phyloP scores from a whole-genome alignment of 1,140 invertebrate species.

The Leptonema lineaticorne region DNA sequence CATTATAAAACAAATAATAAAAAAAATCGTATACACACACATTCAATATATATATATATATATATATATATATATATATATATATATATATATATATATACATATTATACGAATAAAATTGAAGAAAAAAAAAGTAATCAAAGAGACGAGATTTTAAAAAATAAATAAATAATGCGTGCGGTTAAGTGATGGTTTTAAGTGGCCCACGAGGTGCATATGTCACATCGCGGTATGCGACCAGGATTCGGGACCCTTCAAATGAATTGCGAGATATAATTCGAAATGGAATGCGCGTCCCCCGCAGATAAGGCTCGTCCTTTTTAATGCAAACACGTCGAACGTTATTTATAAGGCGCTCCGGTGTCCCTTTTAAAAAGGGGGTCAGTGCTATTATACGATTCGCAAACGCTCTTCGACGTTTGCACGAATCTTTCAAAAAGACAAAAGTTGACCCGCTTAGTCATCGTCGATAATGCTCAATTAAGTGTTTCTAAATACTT shows the following conservation, averaged over 20 bases:
- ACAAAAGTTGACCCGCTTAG: not conserved
- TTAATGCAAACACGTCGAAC: constrained; percentile 9
- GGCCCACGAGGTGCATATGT: constrained; percentile 15
- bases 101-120: not conserved
- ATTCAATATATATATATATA: not conserved
- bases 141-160: not conserved
- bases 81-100: not conserved
- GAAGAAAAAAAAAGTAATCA: not conserved
- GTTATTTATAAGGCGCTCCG: not conserved
- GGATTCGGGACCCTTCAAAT: not conserved
- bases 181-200: constrained; percentile 14
- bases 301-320: constrained; percentile 4
- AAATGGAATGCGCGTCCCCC: constrained; percentile 10
- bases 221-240: constrained; percentile 4
- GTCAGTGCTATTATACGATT: not conserved
- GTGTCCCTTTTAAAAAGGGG: not conserved
- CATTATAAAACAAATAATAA: constrained; percentile 11
- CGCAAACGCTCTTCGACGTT: too few species aligned
- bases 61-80: not conserved
- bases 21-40: not conserved
- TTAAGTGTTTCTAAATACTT: too few species aligned
- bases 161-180: constrained; percentile 6
- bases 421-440: not conserved
- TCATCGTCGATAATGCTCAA: not conserved
- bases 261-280: constrained; percentile 11